A percentile compares a stretch with the other conserved stretches of the same genome.
These are phyloP conservation scores for Pseudoatta argentina DNA, from an alignment of 1,140 invertebrate genomes.

Conservation along the genomic window DNA sequence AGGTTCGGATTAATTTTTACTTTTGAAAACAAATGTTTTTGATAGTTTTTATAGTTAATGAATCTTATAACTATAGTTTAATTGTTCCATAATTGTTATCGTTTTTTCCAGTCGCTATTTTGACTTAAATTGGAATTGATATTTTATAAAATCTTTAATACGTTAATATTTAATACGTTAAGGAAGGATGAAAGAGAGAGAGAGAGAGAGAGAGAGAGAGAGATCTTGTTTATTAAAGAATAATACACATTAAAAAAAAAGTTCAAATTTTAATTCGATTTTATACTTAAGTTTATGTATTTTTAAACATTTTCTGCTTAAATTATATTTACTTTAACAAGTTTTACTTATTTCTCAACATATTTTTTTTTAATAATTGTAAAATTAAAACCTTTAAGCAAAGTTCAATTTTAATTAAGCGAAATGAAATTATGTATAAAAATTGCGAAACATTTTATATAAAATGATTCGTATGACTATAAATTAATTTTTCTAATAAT, in stretches of 20 bases:
- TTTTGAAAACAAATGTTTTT: conserved; percentile 6
- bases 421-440: not conserved
- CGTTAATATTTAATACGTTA: not conserved
- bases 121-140: not conserved
- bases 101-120: not conserved
- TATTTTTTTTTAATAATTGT: not conserved
- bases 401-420: not conserved
- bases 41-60: not conserved
- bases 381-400: conserved; percentile 40
- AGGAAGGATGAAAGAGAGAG: not conserved
- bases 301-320: not conserved
- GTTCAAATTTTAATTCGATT: not conserved
- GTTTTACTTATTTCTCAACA: not conserved
- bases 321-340: not conserved
- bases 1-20: not conserved
- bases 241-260: no score
- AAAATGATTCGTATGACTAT: no score
- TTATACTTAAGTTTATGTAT: not conserved
- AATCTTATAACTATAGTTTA: not conserved
- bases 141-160: not conserved
- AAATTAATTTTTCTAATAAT: no score
- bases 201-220: not conserved
- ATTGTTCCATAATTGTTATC: not conserved
- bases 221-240: no score
- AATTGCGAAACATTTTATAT: no score